These are phyloP conservation scores for Aspiorhynchus laticeps DNA, from an alignment of 2,113 vertebrate genomes.

Conservation along the genomic window DNA sequence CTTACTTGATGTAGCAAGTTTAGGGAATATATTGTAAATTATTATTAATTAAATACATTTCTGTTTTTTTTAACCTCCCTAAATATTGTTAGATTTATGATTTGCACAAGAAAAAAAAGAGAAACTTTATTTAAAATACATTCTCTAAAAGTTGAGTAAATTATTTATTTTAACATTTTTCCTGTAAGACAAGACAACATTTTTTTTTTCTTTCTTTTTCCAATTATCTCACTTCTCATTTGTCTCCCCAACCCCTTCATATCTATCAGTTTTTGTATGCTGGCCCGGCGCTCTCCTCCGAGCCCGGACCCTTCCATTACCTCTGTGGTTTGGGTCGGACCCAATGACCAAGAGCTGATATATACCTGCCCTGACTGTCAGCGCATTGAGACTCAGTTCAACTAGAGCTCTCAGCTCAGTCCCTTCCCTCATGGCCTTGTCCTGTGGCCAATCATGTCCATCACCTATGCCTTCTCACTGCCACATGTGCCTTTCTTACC, in stretches of 20 bases:
- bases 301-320: slow-evolving; percentile 56
- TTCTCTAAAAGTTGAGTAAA: background rate
- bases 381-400: slow-evolving; percentile 51
- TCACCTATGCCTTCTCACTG: slow-evolving; percentile 45
- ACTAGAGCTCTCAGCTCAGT: slow-evolving; percentile 25
- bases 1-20: background rate
- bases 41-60: background rate
- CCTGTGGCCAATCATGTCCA: slow-evolving; percentile 8
- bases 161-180: background rate
- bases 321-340: slow-evolving; percentile 67
- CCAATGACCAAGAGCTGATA: slow-evolving; percentile 54
- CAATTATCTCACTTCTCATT: slow-evolving; percentile 1
- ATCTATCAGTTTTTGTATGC: slow-evolving; percentile 55
- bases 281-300: slow-evolving; percentile 58
- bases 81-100: background rate
- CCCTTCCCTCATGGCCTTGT: background rate
- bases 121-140: background rate
- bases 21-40: background rate
- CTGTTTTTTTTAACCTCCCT: background rate
- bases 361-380: slow-evolving; percentile 73
- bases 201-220: background rate
- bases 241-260: background rate
- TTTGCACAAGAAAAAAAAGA: background rate
- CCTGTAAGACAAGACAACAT: background rate
- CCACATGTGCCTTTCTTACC: slow-evolving; percentile 55